A percentile compares a stretch with the other conserved stretches of the same genome.
These are phyloP conservation scores for Corydoras sp. DNA, from an alignment of 2,113 vertebrate species.

Conservation along the genomic window DNA sequence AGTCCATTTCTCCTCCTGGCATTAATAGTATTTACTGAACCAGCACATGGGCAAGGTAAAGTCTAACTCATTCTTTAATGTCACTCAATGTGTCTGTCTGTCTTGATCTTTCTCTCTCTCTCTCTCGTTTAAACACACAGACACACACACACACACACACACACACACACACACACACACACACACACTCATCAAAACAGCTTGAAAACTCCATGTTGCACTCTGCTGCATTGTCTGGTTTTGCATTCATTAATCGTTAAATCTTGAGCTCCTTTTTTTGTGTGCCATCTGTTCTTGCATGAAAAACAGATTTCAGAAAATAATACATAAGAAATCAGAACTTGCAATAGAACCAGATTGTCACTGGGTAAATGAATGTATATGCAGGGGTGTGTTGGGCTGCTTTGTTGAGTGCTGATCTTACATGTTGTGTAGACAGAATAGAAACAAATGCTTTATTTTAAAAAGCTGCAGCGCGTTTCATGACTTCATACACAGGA, in stretches of 20 bases:
- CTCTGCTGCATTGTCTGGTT: constrained; percentile 22
- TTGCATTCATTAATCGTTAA: constrained; percentile 24
- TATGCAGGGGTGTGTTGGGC: no score
- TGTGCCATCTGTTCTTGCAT: constrained; percentile 10
- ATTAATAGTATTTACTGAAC: constrained; percentile 44
- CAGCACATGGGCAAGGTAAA: constrained; percentile 57
- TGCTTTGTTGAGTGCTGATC: no score
- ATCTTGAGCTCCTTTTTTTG: constrained; percentile 5
- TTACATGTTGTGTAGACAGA: no score
- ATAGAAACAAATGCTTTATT: no score
- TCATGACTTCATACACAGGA: no score
- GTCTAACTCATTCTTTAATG: background rate
- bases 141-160: background rate
- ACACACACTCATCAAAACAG: background rate
- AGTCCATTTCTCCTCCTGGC: constrained; percentile 48
- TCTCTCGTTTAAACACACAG: background rate
- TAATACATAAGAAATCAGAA: no score
- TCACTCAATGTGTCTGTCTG: background rate
- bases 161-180: constrained; percentile 20
- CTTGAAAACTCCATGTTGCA: background rate
- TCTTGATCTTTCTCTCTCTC: background rate
- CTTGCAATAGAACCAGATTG: no score
- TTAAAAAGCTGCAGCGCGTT: no score
- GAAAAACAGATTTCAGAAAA: background rate
- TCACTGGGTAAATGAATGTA: no score